Percentiles rank a stretch among this genome's conserved stretches.
These are phyloP conservation scores for Thymelicus acteon DNA, from an alignment of 2,888 invertebrate genomes.

Conservation along the genomic window DNA sequence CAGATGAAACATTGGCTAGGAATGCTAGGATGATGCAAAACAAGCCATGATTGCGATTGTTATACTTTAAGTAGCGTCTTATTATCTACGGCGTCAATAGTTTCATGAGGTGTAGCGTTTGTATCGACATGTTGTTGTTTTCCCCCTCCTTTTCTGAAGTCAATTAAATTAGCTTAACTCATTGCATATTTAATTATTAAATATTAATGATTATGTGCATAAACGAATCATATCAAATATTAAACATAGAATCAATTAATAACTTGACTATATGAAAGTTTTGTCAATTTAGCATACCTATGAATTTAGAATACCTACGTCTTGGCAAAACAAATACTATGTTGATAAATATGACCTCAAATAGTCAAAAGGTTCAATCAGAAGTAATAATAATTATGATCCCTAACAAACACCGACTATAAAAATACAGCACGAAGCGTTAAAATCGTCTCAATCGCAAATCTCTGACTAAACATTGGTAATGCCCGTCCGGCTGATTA, in stretches of 20 bases:
- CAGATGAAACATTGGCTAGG: conserved; percentile 23
- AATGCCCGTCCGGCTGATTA: conserved; percentile 22
- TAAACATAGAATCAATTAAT: no score
- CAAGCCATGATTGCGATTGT: conserved; percentile 17
- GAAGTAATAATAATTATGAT: background rate
- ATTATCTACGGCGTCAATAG: conserved; percentile 5
- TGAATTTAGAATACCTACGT: no score
- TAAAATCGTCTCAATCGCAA: conserved; percentile 10
- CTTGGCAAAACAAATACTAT: no score
- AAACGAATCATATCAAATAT: no score
- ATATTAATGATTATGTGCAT: no score
- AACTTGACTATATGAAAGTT: no score
- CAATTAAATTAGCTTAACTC: no score
- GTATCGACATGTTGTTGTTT: background rate
- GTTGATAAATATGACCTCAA: no score
- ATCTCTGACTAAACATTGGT: conserved; percentile 17
- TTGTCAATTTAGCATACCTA: no score
- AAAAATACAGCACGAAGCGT: background rate
- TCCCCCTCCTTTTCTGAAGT: no score
- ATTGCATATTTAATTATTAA: no score
- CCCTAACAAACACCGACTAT: background rate
- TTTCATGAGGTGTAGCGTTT: background rate
- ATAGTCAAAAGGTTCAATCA: no score
- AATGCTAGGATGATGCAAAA: conserved; percentile 17
- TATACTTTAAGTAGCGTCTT: background rate